Percentiles rank a stretch among this genome's conserved stretches.
phyloP scores from a whole-genome alignment of 2,113 vertebrate species.

The Chaetodon auriga region DNA sequence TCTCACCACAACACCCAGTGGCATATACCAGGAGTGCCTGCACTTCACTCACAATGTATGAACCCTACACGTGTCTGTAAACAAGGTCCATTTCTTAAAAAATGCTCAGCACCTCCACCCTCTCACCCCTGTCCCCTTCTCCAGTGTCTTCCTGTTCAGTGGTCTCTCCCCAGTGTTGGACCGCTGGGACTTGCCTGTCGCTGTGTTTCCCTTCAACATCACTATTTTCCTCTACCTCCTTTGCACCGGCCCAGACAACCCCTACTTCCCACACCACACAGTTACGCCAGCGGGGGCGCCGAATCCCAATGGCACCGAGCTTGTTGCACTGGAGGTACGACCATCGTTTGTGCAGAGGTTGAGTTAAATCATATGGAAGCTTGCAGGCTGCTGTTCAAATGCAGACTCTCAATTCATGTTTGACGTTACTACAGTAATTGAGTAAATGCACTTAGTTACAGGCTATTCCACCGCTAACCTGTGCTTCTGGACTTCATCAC shows the following conservation, averaged over 20 bases:
- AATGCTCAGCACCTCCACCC: background rate
- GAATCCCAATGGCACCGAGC: constrained; percentile 70
- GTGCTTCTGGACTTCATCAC: too few relatives aligned
- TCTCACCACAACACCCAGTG: too few relatives aligned
- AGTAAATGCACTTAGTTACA: background rate
- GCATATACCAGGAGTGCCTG: too few relatives aligned
- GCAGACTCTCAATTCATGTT: background rate
- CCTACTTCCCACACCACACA: constrained; percentile 77
- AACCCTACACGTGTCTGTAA: background rate
- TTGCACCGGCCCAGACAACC: constrained; percentile 76
- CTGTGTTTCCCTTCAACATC: constrained; percentile 84
- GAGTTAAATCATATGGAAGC: background rate
- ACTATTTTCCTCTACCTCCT: constrained; percentile 81
- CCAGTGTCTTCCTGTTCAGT: constrained; percentile 81
- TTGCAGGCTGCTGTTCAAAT: background rate
- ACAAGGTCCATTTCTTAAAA: background rate
- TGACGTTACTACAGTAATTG: background rate
- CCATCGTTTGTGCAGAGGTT: background rate
- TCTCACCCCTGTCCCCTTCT: background rate
- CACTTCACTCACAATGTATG: background rate
- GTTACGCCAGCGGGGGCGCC: constrained; percentile 43
- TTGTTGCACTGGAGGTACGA: constrained; percentile 70
- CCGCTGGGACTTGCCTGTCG: constrained; percentile 80
- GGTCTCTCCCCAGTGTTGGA: constrained; percentile 74
- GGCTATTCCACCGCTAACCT: background rate